Conservation (phyloP, 2,888 invertebrate species). For the Phania funesta region DNA sequence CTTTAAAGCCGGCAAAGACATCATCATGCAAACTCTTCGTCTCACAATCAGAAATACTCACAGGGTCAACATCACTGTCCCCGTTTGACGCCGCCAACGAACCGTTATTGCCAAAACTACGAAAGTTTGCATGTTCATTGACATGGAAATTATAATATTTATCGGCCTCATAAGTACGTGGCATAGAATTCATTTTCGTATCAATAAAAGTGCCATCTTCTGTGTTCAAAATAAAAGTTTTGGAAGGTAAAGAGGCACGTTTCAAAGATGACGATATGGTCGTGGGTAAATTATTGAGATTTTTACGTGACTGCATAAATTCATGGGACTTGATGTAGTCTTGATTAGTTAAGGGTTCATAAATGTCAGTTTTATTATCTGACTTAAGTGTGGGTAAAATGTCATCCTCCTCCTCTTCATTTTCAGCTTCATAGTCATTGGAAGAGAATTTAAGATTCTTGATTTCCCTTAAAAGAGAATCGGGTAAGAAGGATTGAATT, state of each 20-base stretch:
- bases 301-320: conserved; percentile 61
- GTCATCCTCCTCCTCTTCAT: conserved; percentile 55
- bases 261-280: conserved; percentile 48
- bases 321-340: conserved; percentile 65
- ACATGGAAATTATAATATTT: conserved; percentile 91
- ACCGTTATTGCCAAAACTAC: conserved; percentile 70
- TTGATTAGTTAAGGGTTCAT: conserved; percentile 26
- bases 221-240: conserved; percentile 70
- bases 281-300: conserved; percentile 29
- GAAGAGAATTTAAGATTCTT: conserved; percentile 82
- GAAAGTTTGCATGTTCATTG: conserved; percentile 83
- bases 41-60: conserved; percentile 70
- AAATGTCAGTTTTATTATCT: neutral
- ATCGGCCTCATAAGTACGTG: conserved; percentile 85
- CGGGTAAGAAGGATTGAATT: conserved; percentile 82
- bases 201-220: conserved; percentile 71
- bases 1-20: conserved; percentile 90
- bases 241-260: conserved; percentile 69
- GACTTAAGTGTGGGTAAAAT: conserved; percentile 16
- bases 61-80: conserved; percentile 46
- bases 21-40: conserved; percentile 81
- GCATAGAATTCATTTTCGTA: conserved; percentile 75
- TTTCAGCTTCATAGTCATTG: conserved; percentile 69
- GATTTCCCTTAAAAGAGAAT: conserved; percentile 86
- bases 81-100: conserved; percentile 43